Evolutionary conservation across 2,888 invertebrate genomes (phyloP).

Genomic region (Drosophila bunnanda): DNA sequence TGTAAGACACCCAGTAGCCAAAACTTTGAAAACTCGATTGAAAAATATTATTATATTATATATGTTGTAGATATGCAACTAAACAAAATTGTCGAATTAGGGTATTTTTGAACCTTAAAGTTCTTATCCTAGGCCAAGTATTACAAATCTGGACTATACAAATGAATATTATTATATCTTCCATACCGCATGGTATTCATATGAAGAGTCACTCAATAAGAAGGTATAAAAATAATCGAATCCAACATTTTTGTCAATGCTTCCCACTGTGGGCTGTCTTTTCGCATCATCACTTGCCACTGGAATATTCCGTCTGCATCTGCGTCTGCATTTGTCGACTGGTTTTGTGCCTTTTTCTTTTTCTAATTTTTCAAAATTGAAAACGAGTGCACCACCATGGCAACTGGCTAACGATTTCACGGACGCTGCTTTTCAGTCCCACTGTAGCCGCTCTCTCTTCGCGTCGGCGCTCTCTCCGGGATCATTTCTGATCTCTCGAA

Average conservation of each 20-base stretch:
- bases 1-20: too few relatives aligned
- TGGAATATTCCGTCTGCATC: too few relatives aligned
- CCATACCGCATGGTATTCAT: too few relatives aligned
- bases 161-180: too few relatives aligned
- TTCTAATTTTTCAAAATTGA: background rate
- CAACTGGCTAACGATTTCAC: background rate
- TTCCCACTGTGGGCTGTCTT: background rate
- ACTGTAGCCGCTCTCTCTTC: background rate
- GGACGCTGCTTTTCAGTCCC: background rate
- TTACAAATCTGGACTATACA: too few relatives aligned
- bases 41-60: too few relatives aligned
- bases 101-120: too few relatives aligned
- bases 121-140: too few relatives aligned
- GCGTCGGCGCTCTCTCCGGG: background rate
- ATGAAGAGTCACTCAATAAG: background rate
- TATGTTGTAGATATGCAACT: too few relatives aligned
- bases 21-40: background rate
- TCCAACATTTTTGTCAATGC: background rate
- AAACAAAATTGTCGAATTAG: too few relatives aligned
- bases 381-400: background rate
- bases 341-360: background rate
- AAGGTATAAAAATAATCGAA: background rate
- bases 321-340: background rate
- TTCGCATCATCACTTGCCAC: background rate
- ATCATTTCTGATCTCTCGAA: conserved; percentile 1